Evolutionary conservation across 2,888 invertebrate genomes (phyloP), one percentile per base, ranked within the genome.

Genomic region (Agonopterix heracliana): DNA sequence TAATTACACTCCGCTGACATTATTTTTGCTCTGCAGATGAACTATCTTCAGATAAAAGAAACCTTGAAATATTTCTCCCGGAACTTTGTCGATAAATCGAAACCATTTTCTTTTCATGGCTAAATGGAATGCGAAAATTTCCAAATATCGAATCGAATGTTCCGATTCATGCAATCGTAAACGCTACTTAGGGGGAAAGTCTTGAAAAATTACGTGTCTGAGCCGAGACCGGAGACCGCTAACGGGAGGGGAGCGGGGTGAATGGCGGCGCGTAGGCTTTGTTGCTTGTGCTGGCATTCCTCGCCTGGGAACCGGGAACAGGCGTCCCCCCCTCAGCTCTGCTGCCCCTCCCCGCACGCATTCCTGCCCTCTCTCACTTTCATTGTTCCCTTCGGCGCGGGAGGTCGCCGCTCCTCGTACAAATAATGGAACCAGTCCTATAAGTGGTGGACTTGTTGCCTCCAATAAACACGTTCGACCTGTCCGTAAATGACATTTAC

Each of bases 291-390:
- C 81, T 84, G 83, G 84, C 84, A 87, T 87, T 87, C 87, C 87
- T 82, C 76, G 85, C 85, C 84, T 87, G 87, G 86, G 86, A 85
- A 85, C 85, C 79, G 83, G 85, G 86, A 81, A 68, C 81, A 60
- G 69, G 63, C 65, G 55, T 56, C 63, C 60, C 63, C 60, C 65
- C 67, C 61, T 66, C 59, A 26, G 26, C 63, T 60, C 62, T 61
- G 41, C 69, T 68, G 58, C 66, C 57, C 61, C 67, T 60, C 69
- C 78, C 76, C 74, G 73, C 70, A 57, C 71, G 73, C 84, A 84
- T 85, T 86, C 87, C 83, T 78, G 79, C 78, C 81, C 81, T 84
- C 85, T 82, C 86, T 85, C 87, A 87, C 87, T 86, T 83, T 86
- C 86, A 86, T 87, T 87, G 87, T 87, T 83, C 85, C 80, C 74